Conservation (phyloP, 2,888 invertebrate genomes). For the Troilus luridus region DNA sequence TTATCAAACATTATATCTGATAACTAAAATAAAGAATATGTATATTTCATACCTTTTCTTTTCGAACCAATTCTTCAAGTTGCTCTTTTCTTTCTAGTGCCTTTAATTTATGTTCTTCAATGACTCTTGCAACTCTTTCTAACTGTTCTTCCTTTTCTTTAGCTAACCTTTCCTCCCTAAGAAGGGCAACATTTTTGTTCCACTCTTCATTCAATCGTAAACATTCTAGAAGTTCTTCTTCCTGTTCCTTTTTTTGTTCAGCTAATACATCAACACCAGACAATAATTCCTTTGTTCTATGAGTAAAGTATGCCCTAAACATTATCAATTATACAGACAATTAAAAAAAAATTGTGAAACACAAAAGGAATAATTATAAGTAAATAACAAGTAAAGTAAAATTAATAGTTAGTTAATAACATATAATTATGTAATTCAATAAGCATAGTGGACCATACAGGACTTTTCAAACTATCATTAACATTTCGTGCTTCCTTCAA, state of each 20-base stretch:
- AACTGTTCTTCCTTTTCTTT: slow-evolving; percentile 71
- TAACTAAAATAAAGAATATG: not conserved
- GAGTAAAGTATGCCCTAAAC: slow-evolving; percentile 73
- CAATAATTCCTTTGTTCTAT: slow-evolving; percentile 71
- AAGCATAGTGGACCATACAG: not conserved
- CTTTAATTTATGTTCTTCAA: slow-evolving; percentile 64
- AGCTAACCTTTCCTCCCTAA: slow-evolving; percentile 73
- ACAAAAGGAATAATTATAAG: not conserved
- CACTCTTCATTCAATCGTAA: slow-evolving; percentile 78
- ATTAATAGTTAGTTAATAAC: not conserved
- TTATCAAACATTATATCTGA: not conserved
- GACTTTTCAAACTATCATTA: no score
- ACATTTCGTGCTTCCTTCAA: no score
- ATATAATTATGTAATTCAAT: not conserved
- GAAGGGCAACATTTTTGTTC: slow-evolving; percentile 76
- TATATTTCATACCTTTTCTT: slow-evolving; percentile 69
- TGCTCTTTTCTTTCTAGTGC: slow-evolving; percentile 65
- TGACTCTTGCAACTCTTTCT: slow-evolving; percentile 70
- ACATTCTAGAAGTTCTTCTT: slow-evolving; percentile 77
- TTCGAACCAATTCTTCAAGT: slow-evolving; percentile 70
- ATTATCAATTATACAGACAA: slow-evolving; percentile 63
- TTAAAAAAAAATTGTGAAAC: not conserved
- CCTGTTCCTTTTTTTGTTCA: slow-evolving; percentile 72
- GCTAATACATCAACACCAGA: slow-evolving; percentile 65
- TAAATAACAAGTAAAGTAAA: not conserved